Evolutionary conservation across 1,140 invertebrate genomes (phyloP).

Genomic region (Chelonus insularis): DNA sequence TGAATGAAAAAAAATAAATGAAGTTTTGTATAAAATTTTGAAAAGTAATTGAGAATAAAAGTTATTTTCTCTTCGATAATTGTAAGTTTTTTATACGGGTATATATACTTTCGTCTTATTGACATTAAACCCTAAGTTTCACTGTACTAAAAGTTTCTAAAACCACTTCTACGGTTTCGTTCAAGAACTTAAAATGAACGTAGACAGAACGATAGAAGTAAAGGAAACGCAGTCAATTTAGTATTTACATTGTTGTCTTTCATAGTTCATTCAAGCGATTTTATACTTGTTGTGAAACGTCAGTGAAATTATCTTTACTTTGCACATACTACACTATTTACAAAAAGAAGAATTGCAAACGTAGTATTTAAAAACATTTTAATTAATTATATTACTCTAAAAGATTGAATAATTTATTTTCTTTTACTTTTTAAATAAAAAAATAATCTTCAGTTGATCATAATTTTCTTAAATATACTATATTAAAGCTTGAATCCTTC

Average conservation of each 20-base stretch:
- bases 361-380: too few relatives aligned
- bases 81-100: not conserved
- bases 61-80: not conserved
- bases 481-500: not conserved
- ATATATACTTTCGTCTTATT: constrained; percentile 12
- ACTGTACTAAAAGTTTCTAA: constrained; percentile 19
- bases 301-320: too few relatives aligned
- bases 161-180: constrained; percentile 21
- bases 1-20: too few relatives aligned
- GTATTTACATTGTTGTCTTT: constrained; percentile 1
- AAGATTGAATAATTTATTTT: too few relatives aligned
- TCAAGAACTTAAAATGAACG: constrained; percentile 17
- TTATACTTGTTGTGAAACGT: too few relatives aligned
- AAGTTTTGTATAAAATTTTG: not conserved
- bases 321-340: too few relatives aligned
- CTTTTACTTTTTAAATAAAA: too few relatives aligned
- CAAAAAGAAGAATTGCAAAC: too few relatives aligned
- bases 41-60: not conserved
- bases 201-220: not conserved
- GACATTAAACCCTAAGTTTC: constrained; percentile 20
- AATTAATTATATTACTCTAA: too few relatives aligned
- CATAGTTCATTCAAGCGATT: too few relatives aligned
- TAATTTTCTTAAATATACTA: too few relatives aligned
- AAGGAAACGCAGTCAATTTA: constrained; percentile 4
- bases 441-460: too few relatives aligned